phyloP scores from a whole-genome alignment of 1,140 invertebrate species.

The Armadillidium nasatum region DNA sequence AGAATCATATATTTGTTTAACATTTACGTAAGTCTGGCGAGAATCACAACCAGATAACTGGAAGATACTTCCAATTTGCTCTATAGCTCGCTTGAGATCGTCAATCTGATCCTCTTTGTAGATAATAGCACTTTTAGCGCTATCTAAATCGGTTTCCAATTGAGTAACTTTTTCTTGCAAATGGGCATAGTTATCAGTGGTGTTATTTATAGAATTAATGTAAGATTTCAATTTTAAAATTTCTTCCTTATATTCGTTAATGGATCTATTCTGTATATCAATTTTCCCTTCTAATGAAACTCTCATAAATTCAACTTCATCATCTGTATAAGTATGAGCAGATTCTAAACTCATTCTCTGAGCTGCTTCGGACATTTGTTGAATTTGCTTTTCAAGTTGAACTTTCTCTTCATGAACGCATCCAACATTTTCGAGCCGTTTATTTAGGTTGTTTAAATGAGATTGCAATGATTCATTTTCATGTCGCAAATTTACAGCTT shows the following conservation, averaged over 20 bases:
- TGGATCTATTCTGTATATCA: conserved; percentile 22
- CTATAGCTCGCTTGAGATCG: conserved; percentile 26
- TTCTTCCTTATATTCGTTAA: conserved; percentile 21
- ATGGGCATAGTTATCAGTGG: background rate
- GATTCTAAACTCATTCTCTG: conserved; percentile 26
- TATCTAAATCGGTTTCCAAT: conserved; percentile 26
- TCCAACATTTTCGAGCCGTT: background rate
- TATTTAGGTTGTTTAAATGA: background rate
- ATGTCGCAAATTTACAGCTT: conserved; percentile 21
- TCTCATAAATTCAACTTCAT: conserved; percentile 19
- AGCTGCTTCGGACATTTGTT: background rate
- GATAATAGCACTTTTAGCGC: conserved; percentile 28
- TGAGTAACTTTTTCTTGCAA: background rate
- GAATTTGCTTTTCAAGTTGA: background rate
- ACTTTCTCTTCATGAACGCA: background rate
- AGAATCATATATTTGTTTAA: background rate
- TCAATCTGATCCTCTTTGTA: conserved; percentile 39
- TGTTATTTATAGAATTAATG: conserved; percentile 14
- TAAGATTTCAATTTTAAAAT: conserved; percentile 27
- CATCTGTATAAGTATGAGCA: background rate
- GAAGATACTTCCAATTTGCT: conserved; percentile 29
- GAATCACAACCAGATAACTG: background rate
- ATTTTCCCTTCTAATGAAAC: conserved; percentile 30
- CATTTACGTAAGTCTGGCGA: conserved; percentile 11
- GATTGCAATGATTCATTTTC: background rate